Evolutionary conservation across 2,797 vertebrate genomes (phyloP), one percentile per base, ranked within the genome.

Genomic region (Sardinella longiceps): DNA sequence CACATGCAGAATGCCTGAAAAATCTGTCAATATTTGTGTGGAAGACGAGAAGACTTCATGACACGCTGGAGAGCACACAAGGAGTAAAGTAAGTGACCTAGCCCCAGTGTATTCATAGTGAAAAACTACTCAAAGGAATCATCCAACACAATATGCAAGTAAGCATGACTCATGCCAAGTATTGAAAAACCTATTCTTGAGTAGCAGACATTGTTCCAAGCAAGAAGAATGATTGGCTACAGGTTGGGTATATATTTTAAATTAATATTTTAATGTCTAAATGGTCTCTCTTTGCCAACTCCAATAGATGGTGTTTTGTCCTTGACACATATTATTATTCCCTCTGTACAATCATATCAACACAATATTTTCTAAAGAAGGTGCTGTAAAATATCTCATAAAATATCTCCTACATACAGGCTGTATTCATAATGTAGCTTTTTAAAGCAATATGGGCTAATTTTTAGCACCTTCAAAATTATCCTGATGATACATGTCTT

Each of bases 111-210:
- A 74, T 37, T 74, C 30, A 74, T 74, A 18, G 15, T 74, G 30
- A 74, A 14, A 37, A 18, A 20, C 66, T 37, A 3, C 18, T 33
- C 30, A 37, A 37, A 70, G 1, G 60, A 63, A 33, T 74, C 66
- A 74, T 14, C 66, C 30, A 74, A 74, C 66, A 74, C 30, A 74
- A 30, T 63, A 63, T 30, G 60, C 25, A 60, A 30, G 60, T 30
- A 48, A 15, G 25, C 60, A 74, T 74, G 66, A 74, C 66, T 74
- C 66, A 74, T 20, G 39, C 30, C 66, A 74, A 74, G 30, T 14
- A 37, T 20, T 37, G 30, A 18, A 74, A 74, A 74, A 15, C 39
- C 66, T 74, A 74, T 74, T 74, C 43, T 37, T 74, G 15, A 74
- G 30, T 30, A 18, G 66, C 66, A 15, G 2, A 37, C 30, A 74